phyloP scores from a whole-genome alignment of 2,797 vertebrate species.

The Pseudochromis fuscus region DNA sequence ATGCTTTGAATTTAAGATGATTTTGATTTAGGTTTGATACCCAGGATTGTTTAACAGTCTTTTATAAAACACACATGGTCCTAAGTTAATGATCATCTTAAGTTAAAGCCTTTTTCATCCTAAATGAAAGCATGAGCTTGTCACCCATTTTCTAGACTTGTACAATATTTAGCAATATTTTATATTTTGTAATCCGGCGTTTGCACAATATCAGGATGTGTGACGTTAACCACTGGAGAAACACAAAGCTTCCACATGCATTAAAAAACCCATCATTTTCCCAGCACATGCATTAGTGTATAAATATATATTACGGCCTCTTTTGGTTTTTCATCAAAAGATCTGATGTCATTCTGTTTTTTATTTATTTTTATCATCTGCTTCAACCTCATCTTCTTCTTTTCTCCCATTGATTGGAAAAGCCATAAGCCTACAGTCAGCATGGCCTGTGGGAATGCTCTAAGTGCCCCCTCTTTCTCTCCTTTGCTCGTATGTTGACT shows the following conservation, averaged over 20 bases:
- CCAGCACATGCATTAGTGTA: conserved; percentile 10
- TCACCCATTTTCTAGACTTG: too few relatives aligned
- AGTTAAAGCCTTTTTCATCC: not conserved
- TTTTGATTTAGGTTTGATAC: not conserved
- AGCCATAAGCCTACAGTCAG: conserved; percentile 64
- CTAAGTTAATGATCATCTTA: too few relatives aligned
- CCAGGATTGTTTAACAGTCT: too few relatives aligned
- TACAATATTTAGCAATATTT: too few relatives aligned
- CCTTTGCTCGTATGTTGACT: conserved; percentile 51
- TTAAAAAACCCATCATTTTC: conserved; percentile 16
- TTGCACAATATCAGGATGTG: not conserved
- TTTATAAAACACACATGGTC: too few relatives aligned
- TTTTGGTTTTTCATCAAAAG: conserved; percentile 26
- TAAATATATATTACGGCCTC: conserved; percentile 4
- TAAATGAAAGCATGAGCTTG: not conserved
- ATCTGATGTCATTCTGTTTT: conserved; percentile 26
- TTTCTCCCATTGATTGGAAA: conserved; percentile 67
- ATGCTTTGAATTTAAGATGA: not conserved
- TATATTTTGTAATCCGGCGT: not conserved
- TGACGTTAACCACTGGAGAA: conserved; percentile 11
- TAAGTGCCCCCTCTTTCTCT: conserved; percentile 54
- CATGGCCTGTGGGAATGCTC: conserved; percentile 53
- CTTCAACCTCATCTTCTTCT: conserved; percentile 47
- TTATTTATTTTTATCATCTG: conserved; percentile 24
- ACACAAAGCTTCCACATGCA: conserved; percentile 1